A percentile compares a stretch with the other conserved stretches of the same genome.
These are phyloP conservation scores for Beris chalybata DNA, from an alignment of 2,888 invertebrate genomes.

Conservation along the genomic window DNA sequence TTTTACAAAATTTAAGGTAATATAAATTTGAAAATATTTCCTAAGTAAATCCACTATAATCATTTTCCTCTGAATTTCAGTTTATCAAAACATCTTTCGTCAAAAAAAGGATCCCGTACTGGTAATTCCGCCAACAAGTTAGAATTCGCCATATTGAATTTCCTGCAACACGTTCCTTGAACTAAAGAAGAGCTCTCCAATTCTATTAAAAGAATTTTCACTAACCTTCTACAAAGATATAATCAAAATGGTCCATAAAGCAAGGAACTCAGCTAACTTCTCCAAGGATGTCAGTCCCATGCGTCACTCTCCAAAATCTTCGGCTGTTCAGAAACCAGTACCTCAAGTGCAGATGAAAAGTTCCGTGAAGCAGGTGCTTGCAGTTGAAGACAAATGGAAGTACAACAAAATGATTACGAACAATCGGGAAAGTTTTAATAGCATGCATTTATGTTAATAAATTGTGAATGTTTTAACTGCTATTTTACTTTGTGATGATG, in stretches of 20 bases:
- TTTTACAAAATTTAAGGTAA: constrained; percentile 54
- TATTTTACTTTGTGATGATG: too few relatives aligned
- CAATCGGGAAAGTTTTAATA: constrained; percentile 52
- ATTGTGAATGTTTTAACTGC: background rate
- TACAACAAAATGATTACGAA: constrained; percentile 53
- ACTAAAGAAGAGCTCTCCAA: background rate
- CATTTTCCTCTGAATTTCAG: constrained; percentile 39
- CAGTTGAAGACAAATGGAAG: constrained; percentile 50
- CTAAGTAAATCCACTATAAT: constrained; percentile 6
- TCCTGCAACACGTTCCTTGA: constrained; percentile 56
- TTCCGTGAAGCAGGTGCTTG: constrained; percentile 17
- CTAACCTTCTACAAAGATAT: background rate
- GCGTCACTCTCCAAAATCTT: constrained; percentile 24
- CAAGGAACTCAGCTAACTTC: constrained; percentile 31
- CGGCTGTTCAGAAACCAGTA: constrained; percentile 33
- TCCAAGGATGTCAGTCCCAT: constrained; percentile 36
- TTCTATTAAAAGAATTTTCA: background rate
- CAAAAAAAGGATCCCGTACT: constrained; percentile 53
- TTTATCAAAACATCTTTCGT: constrained; percentile 52
- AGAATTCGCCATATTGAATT: constrained; percentile 54
- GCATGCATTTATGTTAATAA: constrained; percentile 51
- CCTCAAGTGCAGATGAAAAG: constrained; percentile 37
- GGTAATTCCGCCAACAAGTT: constrained; percentile 55
- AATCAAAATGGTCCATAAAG: constrained; percentile 37
- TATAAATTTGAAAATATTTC: constrained; percentile 23